Evolutionary conservation across 2,113 vertebrate genomes (phyloP).

Genomic region (Mionectes macconnelli): DNA sequence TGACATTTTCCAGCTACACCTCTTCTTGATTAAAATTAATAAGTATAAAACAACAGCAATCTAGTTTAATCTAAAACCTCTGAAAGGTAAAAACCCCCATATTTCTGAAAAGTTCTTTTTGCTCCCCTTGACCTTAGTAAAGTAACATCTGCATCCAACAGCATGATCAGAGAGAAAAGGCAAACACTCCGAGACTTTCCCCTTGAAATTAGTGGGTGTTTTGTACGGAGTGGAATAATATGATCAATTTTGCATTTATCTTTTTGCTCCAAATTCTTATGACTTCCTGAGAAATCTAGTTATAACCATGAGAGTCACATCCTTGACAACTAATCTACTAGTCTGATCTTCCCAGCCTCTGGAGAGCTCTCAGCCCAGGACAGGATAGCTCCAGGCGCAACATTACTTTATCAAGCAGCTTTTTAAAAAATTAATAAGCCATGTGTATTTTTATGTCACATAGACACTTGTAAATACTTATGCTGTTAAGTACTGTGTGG

Average conservation of each 20-base stretch:
- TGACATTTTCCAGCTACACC: not conserved
- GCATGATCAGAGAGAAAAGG: not conserved
- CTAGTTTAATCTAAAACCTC: not conserved
- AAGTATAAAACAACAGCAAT: not conserved
- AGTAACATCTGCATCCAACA: not conserved
- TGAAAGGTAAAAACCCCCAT: not conserved
- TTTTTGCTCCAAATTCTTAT: not conserved
- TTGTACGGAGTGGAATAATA: not conserved
- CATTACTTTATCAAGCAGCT: not conserved
- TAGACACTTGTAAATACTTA: not conserved
- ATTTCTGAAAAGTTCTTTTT: not conserved
- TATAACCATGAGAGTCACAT: fast-evolving
- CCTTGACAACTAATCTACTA: not conserved
- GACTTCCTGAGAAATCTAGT: not conserved
- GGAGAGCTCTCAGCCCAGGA: not conserved
- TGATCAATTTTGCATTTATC: not conserved
- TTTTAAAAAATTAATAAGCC: not conserved
- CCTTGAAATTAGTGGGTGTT: not conserved
- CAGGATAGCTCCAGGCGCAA: not conserved
- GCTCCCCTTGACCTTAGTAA: not conserved
- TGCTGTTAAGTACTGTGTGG: not conserved
- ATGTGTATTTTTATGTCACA: not conserved
- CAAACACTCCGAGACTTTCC: not conserved
- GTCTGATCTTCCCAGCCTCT: not conserved
- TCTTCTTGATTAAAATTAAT: not conserved